Evolutionary conservation across 2,113 vertebrate genomes (phyloP), one percentile per base, ranked within the genome.

Genomic region (Thunnus maccoyii): DNA sequence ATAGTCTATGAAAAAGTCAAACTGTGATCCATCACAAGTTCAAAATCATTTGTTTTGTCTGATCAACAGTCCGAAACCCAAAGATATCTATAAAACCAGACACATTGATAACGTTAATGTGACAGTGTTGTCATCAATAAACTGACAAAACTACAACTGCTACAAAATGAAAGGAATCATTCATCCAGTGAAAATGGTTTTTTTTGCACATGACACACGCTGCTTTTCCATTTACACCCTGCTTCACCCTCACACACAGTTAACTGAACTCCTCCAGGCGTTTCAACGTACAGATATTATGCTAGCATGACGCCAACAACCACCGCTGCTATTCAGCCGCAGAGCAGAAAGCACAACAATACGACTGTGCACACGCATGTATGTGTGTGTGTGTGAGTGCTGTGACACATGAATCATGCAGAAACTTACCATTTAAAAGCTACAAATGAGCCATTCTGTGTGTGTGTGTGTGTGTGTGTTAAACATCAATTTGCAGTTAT

Each of bases 401-500:
- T 48, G 65, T 41, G 72, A 56, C 50, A 51, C 44, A 77, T 22
- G n/a, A 77, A 17, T 57, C 13, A 4, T 44, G 27, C 11, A 55
- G 66, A 27, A 15, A 46, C 57, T 20, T 22, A 20, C n/a, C 25
- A 22, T 63, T 64, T 47, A 41, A 62, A 10, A 58, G 46, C 63
- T 46, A 60, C 52, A 72, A 30, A 67, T 36, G 46, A 57, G 14
- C 4, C 18, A 1, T 27, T 69, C 16, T 64, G 77, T 71, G 63
- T n/a, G 41, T 50, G 71, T 32, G 41, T 52, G 52, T 18, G 22
- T n/a, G 46, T 51, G 62, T 54, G 62, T 52, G 18, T 60, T 5
- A 14, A 65, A 61, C 18, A 79, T 71, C 15, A 57, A 71, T 32
- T 9, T 62, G 52, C 72, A 72, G 56, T 78, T 18, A 20, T 82